These are phyloP conservation scores for Papilio polytes DNA, from an alignment of 1,140 invertebrate genomes.

Conservation along the genomic window DNA sequence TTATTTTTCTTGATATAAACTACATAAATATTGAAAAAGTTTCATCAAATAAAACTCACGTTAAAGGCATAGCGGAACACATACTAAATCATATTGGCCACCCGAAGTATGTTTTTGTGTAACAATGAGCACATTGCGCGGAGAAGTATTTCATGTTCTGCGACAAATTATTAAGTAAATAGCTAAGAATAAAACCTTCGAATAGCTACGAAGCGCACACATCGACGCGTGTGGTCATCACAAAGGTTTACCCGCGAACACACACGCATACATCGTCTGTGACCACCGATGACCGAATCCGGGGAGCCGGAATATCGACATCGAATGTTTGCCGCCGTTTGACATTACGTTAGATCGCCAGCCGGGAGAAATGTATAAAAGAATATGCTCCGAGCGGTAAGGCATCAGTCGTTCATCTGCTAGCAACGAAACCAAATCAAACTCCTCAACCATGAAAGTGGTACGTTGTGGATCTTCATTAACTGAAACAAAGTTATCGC, in stretches of 20 bases:
- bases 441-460: slow-evolving; percentile 75
- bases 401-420: slow-evolving; percentile 75
- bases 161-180: slow-evolving; percentile 71
- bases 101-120: slow-evolving; percentile 40
- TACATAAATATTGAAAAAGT: neutral
- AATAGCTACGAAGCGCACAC: slow-evolving; percentile 54
- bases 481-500: neutral
- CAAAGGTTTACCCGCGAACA: slow-evolving; percentile 25
- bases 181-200: slow-evolving; percentile 65
- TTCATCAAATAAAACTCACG: neutral
- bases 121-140: slow-evolving; percentile 5
- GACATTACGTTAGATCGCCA: slow-evolving; percentile 69
- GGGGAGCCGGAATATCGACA: slow-evolving; percentile 66
- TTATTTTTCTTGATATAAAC: no score
- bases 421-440: slow-evolving; percentile 62
- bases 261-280: slow-evolving; percentile 47
- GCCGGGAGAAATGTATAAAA: slow-evolving; percentile 80
- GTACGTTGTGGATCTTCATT: slow-evolving; percentile 52
- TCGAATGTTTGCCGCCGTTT: slow-evolving; percentile 65
- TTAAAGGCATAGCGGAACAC: neutral
- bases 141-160: slow-evolving; percentile 55
- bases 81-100: neutral
- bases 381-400: slow-evolving; percentile 62
- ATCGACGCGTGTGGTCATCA: slow-evolving; percentile 36
- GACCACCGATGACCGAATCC: slow-evolving; percentile 60